Conservation (phyloP, 1,140 invertebrate genomes). For the Pentalonia nigronervosa region DNA sequence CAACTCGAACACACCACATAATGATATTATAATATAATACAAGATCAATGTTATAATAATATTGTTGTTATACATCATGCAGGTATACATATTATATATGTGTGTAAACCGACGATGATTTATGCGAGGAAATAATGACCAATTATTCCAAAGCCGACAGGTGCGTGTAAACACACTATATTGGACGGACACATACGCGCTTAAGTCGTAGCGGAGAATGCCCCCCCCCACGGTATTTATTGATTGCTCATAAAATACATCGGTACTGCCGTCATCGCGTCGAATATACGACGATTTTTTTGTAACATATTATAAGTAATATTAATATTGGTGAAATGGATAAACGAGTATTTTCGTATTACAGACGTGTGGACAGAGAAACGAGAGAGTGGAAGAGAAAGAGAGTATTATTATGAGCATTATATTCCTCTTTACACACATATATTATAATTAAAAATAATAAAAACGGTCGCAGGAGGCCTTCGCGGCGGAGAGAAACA, state of each 20-base stretch:
- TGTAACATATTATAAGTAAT: background rate
- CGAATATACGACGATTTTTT: slow-evolving; percentile 8
- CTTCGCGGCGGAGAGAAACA: background rate
- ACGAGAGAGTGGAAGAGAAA: too few species aligned
- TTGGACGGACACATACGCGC: background rate
- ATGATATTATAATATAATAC: background rate
- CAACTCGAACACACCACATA: background rate
- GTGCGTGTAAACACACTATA: slow-evolving; percentile 31
- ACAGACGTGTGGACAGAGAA: background rate
- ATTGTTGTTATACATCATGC: background rate
- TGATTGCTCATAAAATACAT: slow-evolving; percentile 7
- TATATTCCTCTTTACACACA: background rate
- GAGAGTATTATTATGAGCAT: background rate
- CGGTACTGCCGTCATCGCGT: background rate
- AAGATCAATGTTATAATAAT: background rate
- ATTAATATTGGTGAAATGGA: background rate
- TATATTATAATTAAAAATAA: background rate
- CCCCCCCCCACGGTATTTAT: background rate
- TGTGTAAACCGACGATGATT: slow-evolving; percentile 32
- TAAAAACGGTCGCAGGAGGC: background rate
- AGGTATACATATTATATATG: background rate
- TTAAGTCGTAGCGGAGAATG: too few species aligned
- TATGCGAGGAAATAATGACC: slow-evolving; percentile 35
- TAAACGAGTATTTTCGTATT: background rate
- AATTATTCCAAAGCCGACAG: slow-evolving; percentile 33